Percentiles rank a stretch among this genome's conserved stretches.
These are phyloP conservation scores for Chitala chitala DNA, from an alignment of 2,113 vertebrate species.

Conservation along the genomic window DNA sequence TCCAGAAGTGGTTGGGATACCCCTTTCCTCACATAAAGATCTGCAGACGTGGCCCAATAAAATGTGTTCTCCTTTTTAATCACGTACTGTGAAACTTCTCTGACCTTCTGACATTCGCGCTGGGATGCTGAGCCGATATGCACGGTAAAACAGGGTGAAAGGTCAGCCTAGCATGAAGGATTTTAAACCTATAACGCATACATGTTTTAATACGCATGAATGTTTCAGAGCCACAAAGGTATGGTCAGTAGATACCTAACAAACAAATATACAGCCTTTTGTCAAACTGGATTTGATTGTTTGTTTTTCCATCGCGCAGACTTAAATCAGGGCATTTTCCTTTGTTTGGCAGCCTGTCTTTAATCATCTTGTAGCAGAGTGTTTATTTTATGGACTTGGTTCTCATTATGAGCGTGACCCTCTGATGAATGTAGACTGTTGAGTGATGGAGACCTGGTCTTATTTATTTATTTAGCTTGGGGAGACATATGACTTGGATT, in stretches of 20 bases:
- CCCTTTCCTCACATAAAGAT: neutral
- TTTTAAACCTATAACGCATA: neutral
- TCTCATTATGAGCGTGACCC: constrained; percentile 1
- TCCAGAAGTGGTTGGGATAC: too few species aligned
- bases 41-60: neutral
- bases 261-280: neutral
- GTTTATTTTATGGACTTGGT: neutral
- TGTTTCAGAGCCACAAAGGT: neutral
- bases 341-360: neutral
- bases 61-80: constrained; percentile 8
- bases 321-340: neutral
- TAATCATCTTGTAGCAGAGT: constrained; percentile 1
- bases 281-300: neutral
- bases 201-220: neutral
- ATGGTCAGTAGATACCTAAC: neutral
- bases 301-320: neutral
- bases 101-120: too few species aligned
- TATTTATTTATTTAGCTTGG: constrained; percentile 12
- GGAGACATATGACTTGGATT: constrained; percentile 20
- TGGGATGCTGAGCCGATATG: neutral
- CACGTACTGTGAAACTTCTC: constrained; percentile 21
- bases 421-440: neutral
- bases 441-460: constrained; percentile 2
- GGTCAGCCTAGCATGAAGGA: constrained; percentile 28
- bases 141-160: constrained; percentile 18